Evolutionary conservation across 1,140 invertebrate species (phyloP).

Genomic region (Hermetia illucens): DNA sequence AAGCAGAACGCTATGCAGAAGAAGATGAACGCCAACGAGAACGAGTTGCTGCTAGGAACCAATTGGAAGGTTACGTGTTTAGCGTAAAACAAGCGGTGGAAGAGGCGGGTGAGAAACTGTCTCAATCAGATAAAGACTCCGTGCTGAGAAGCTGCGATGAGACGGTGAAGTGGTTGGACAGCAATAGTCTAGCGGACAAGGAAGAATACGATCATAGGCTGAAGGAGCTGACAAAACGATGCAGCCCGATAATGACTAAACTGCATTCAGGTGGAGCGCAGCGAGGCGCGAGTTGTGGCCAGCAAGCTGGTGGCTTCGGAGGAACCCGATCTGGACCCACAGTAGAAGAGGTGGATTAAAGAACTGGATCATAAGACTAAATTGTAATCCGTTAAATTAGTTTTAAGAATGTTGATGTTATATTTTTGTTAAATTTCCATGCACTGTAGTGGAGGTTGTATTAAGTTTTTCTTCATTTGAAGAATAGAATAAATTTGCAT

Average conservation of each 20-base stretch:
- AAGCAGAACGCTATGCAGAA: constrained; percentile 53
- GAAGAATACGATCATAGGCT: constrained; percentile 43
- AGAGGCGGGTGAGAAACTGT: constrained; percentile 46
- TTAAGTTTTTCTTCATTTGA: no score
- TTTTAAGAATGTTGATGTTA: no score
- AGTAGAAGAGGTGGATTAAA: constrained; percentile 61
- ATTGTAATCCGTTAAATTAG: no score
- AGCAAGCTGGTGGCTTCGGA: constrained; percentile 33
- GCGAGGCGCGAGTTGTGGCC: constrained; percentile 20
- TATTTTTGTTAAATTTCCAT: no score
- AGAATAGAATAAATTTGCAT: no score
- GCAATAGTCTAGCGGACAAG: constrained; percentile 41
- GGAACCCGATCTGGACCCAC: constrained; percentile 37
- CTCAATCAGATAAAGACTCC: constrained; percentile 37
- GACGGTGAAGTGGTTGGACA: constrained; percentile 37
- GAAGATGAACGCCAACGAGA: constrained; percentile 52
- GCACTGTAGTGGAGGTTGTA: no score
- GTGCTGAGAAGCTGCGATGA: constrained; percentile 35
- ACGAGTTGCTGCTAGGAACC: constrained; percentile 57
- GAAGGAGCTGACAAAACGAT: constrained; percentile 35
- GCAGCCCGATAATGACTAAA: constrained; percentile 38
- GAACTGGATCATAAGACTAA: no score
- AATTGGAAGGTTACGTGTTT: constrained; percentile 71
- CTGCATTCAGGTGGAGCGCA: constrained; percentile 31
- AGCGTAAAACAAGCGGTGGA: constrained; percentile 55